Evolutionary conservation across 2,797 vertebrate species (phyloP), one percentile per base, ranked within the genome.

Genomic region (Neostethus bicornis): DNA sequence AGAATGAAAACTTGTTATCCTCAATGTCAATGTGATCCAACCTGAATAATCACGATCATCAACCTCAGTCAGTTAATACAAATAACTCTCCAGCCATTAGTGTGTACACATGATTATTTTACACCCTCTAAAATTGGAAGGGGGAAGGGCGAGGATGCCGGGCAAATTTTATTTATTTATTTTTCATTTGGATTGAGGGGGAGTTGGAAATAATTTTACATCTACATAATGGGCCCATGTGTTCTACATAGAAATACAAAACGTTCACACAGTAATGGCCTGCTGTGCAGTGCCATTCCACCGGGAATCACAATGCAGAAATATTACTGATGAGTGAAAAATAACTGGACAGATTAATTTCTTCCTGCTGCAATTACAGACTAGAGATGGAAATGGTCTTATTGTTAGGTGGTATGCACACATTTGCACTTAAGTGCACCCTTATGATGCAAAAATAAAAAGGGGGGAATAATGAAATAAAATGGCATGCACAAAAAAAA

Each of bases 321-420:
- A 81, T 83, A 85, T 90, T 88, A 87, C 75, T 64, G 82, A 88
- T 80, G 77, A 77, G 73, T 75, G 73, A 70, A 79, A 88, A 89
- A 90, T 85, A 90, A 89, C 71, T 56, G 68, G 81, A 83, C 77
- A 79, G 77, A 88, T 85, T 87, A 57, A 81, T 84, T 83, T 84
- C 81, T 87, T n/a, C 70, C 75, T 65, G 53, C 66, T 64, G 73
- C 89, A 89, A 91, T 91, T 91, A 89, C 70, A 88, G 80, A 70
- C 77, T 70, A 54, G 70, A 81, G 75, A 83, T 37, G 21, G 64
- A 76, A 80, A 80, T 66, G 59, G 80, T 74, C 73, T 81, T 75
- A 81, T 68, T 81, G 73, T 80, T 37, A 48, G 61, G 72, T 61
- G 56, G 69, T 73, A 61, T 65, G 35, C 60, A 50, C 68, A 75